Evolutionary conservation across 2,113 vertebrate genomes (phyloP).

Genomic region (Merops nubicus): DNA sequence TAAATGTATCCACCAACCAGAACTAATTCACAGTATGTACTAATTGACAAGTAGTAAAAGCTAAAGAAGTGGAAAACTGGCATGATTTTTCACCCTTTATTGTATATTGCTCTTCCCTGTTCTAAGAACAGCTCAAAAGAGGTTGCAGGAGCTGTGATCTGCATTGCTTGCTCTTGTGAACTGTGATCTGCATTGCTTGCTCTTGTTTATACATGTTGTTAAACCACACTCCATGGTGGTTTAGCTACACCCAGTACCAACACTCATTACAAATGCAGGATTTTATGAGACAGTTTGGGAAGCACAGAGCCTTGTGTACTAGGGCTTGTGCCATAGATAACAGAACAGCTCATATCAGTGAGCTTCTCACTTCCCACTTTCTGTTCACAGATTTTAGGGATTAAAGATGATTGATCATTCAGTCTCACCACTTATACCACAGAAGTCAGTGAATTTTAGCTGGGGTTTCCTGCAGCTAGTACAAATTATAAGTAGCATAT

Average conservation of each 20-base stretch:
- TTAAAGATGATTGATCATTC: neutral
- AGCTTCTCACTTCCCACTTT: neutral
- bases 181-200: slow-evolving; percentile 35
- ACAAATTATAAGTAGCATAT: neutral
- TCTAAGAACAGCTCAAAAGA: neutral
- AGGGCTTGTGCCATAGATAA: neutral
- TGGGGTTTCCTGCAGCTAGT: neutral
- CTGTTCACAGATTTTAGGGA: neutral
- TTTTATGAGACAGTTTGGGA: slow-evolving; percentile 1
- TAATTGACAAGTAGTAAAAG: neutral
- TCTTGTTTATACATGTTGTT: slow-evolving; percentile 37
- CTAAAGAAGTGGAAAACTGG: neutral
- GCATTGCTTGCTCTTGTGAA: slow-evolving; percentile 40
- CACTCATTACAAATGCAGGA: neutral
- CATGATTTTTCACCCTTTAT: neutral
- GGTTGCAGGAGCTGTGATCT: slow-evolving; percentile 33
- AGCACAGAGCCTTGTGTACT: neutral
- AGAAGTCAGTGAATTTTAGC: neutral
- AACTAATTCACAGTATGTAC: slow-evolving; percentile 24
- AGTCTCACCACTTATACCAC: neutral
- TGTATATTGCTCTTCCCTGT: neutral
- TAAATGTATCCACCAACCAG: neutral
- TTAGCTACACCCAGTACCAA: neutral
- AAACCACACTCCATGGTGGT: neutral
- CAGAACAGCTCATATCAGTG: neutral